Base-by-base conservation (phyloP, 2,888 invertebrate genomes). In the Lucinisca nassula region DNA sequence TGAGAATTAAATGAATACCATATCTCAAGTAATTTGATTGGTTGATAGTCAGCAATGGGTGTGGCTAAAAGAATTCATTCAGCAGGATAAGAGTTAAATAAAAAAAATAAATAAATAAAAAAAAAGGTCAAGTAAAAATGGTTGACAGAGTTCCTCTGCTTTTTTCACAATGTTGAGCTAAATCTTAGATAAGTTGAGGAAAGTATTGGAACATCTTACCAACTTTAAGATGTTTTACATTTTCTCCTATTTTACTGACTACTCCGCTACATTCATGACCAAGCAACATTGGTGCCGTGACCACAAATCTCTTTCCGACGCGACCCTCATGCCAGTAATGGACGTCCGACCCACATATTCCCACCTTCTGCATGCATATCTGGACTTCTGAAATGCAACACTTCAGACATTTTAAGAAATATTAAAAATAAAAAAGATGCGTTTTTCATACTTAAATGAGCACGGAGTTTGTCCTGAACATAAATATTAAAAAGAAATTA, bases 281-380 rank as follows among this genome's bases (percentile, higher is more conserved):
- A 95, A 99, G 98, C 40, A 99, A 97, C 98, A 99, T 99, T 4
- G 99, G 99, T 74, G 97, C 97, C 85, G 97, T 97, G 0, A 99
- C 97, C 27, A 99, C 97, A 95, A 99, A 99, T 27, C 92, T 87
- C 95, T 98, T 97, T 0, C 98, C 99, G 95, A 99, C 99, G 24
- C 97, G 96, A 10, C 99, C 99, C 82, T 97, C 97, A 38, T 97
- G 97, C 97, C 98, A 97, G 96, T 99, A 99, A 96, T 99, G 99
- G 10, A 99, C 98, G 96, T 99, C 99, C 24, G 97, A 97, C 0
- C 99, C 99, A 95, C 99, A 99, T 94, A 99, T 99, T 21, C 99
- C 99, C 70, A 99, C 98, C 88, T 98, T 98, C 95, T 98, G 98
- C 98, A 99, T 98, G 92, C 97, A 97, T 37, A 99, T 96, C 6